Evolutionary conservation across 2,888 invertebrate genomes (phyloP).

Genomic region (Enchytraeus crypticus): DNA sequence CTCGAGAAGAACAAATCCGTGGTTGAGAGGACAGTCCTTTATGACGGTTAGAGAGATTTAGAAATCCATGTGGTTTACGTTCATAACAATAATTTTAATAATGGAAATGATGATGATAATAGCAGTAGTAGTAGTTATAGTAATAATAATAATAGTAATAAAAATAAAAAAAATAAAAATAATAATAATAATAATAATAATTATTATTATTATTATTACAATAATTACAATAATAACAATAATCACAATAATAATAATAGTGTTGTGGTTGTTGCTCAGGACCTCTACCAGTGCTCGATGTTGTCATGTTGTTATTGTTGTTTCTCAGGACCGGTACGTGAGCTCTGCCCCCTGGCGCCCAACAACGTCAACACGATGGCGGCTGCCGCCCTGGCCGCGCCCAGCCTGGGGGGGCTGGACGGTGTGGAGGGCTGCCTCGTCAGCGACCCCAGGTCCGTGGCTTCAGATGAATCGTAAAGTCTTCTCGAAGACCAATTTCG

Average conservation of each 20-base stretch:
- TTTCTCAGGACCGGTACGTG: constrained; percentile 51
- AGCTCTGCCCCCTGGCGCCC: constrained; percentile 53
- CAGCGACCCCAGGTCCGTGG: constrained; percentile 51
- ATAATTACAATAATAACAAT: background rate
- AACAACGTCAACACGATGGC: constrained; percentile 58
- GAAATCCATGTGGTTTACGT: no score
- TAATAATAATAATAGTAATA: background rate
- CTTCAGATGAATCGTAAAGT: background rate
- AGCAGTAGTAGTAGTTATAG: background rate
- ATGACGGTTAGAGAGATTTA: constrained; percentile 52
- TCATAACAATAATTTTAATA: no score
- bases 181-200: background rate
- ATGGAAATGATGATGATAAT: background rate
- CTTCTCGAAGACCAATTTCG: background rate
- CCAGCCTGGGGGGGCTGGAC: constrained; percentile 54
- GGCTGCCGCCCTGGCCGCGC: constrained; percentile 52
- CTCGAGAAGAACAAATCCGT: constrained; percentile 46
- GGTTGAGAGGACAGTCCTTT: constrained; percentile 43
- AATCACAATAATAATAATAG: background rate
- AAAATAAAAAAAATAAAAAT: background rate
- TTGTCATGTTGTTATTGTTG: background rate
- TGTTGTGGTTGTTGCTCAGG: background rate
- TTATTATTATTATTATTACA: background rate
- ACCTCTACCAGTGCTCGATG: background rate
- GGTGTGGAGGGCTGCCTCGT: constrained; percentile 51